These are phyloP conservation scores for Xanthorhoe designata DNA, from an alignment of 2,888 invertebrate genomes.

Conservation along the genomic window DNA sequence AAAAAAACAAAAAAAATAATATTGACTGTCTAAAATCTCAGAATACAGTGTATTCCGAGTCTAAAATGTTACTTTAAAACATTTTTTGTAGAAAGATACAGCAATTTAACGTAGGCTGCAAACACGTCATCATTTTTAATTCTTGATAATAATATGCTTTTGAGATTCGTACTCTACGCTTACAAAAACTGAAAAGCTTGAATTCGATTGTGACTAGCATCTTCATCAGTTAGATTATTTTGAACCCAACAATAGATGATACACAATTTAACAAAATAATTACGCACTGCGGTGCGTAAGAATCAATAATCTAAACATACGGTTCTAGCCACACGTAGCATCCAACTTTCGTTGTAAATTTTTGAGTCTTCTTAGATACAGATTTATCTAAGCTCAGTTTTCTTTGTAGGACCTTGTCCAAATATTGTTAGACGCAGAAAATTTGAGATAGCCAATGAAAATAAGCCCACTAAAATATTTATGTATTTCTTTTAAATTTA, in stretches of 20 bases:
- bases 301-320: neutral
- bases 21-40: no score
- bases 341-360: no score
- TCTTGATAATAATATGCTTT: no score
- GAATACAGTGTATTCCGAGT: no score
- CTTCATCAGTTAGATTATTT: neutral
- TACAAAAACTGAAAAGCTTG: neutral
- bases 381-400: constrained; percentile 9
- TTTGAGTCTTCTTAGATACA: no score
- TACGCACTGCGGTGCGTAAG: constrained; percentile 5
- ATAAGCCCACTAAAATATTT: neutral
- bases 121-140: no score
- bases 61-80: no score
- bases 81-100: no score
- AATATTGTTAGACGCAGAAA: neutral
- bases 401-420: neutral
- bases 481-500: neutral
- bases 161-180: no score
- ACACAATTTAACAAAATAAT: neutral
- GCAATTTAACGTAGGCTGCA: no score
- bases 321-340: no score
- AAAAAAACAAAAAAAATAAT: no score
- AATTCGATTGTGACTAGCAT: neutral
- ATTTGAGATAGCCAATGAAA: constrained; percentile 21
- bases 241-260: neutral